Evolutionary conservation across 2,797 vertebrate genomes (phyloP), one percentile per base, ranked within the genome.

Genomic region (Cirrhinus molitorella): DNA sequence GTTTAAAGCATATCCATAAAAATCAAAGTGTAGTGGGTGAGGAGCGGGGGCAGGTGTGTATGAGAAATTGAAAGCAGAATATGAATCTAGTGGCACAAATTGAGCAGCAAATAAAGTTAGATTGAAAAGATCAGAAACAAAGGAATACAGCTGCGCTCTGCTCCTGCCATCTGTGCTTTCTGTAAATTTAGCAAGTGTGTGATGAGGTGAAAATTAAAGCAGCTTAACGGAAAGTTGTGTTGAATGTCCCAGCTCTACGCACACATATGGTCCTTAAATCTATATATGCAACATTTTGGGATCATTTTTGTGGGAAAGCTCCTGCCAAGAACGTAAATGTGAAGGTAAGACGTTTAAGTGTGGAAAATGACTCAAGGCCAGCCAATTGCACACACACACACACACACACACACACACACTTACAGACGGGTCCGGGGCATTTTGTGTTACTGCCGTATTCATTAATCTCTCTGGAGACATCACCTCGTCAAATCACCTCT

Each of bases 181-280:
- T 49, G 19, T 65, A 78, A 45, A 63, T 78, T 21, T 28, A 31
- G 40, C 25, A 10, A 1, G 10, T 63, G 40, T 53, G 73, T 79
- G 87, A 84, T 86, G 65, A 80, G 75, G 75, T 86, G 83, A 80
- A 84, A 88, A 88, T 85, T 80, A 86, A 88, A 85, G 63, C 53
- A 77, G 79, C 61, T 86, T 82, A 85, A 83, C 6, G n/a, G 70
- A 73, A 70, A 84, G 55, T 70, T 75, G 67, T 81, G 79, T 66
- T 79, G 61, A 78, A 67, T 75, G 47, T 77, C 40, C 74, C 43
- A 43, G 67, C 68, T 65, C 47, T 19, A 28, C 11, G 12, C 23
- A 19, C 73, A 80, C 81, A 76, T 61, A 80, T 43, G 55, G 16
- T 61, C 21, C 40, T 40, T 74, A 74, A 65, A 23, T 65, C 19